Evolutionary conservation across 1,140 invertebrate species (phyloP).

Genomic region (Nasonia longicornis): DNA sequence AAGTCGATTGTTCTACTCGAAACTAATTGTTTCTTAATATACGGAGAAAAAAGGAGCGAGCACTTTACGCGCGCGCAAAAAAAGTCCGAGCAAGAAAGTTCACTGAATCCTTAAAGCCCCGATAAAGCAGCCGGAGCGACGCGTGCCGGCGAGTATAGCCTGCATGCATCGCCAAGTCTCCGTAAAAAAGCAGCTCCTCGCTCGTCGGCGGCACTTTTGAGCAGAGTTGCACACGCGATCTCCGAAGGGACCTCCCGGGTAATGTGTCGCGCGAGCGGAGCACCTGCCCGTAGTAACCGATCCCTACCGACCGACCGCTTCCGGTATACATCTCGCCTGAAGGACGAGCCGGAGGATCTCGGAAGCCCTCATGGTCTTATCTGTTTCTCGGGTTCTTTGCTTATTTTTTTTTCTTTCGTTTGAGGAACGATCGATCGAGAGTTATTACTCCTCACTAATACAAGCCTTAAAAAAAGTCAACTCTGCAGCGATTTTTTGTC

Average conservation of each 20-base stretch:
- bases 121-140: neutral
- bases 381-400: neutral
- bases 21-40: no score
- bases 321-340: constrained; percentile 23
- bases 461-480: neutral
- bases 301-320: constrained; percentile 26
- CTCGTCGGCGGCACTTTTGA: constrained; percentile 18
- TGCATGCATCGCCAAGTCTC: neutral
- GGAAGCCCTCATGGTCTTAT: constrained; percentile 29
- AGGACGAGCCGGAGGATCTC: neutral
- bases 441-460: neutral
- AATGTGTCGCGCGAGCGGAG: neutral
- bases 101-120: neutral
- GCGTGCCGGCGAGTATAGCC: constrained; percentile 6
- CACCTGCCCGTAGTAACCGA: constrained; percentile 33
- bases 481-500: neutral
- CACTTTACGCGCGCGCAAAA: neutral
- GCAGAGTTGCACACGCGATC: constrained; percentile 5
- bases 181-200: neutral
- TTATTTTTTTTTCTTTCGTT: neutral
- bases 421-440: neutral
- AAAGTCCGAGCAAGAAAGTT: neutral
- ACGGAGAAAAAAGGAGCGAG: neutral
- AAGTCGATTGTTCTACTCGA: neutral
- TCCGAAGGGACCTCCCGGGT: constrained; percentile 16